These are phyloP conservation scores for Sebastes schlegelii DNA, from an alignment of 2,113 vertebrate genomes.

Conservation along the genomic window DNA sequence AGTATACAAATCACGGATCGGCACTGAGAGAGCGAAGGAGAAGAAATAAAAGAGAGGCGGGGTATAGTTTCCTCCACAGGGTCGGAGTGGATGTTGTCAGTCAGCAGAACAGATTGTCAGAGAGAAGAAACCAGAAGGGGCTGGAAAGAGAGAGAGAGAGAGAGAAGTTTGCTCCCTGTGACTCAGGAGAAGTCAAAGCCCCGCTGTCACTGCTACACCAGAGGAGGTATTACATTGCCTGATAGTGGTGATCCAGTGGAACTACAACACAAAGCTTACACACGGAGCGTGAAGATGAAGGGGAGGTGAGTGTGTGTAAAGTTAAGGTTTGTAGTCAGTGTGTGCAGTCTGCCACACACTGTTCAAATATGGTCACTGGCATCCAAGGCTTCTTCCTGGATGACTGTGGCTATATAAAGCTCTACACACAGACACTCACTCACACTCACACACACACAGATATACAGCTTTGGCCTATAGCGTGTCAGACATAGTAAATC, in stretches of 20 bases:
- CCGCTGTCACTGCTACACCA: conserved; percentile 46
- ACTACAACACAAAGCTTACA: conserved; percentile 59
- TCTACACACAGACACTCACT: conserved; percentile 29
- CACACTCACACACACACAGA: conserved; percentile 22
- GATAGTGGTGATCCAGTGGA: conserved; percentile 67
- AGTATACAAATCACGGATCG: conserved; percentile 29
- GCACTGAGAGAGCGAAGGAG: background rate
- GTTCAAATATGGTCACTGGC: conserved; percentile 82
- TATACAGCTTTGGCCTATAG: conserved; percentile 34
- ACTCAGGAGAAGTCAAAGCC: conserved; percentile 58
- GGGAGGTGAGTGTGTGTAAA: conserved; percentile 56
- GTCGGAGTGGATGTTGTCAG: conserved; percentile 68
- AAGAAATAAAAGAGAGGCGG: conserved; percentile 19
- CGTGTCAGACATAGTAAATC: conserved; percentile 60
- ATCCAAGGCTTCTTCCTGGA: conserved; percentile 78
- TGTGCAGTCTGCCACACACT: conserved; percentile 56
- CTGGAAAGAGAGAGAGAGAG: conserved; percentile 77
- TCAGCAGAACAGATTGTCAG: conserved; percentile 62
- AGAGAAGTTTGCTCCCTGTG: conserved; percentile 61
- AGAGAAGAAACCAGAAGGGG: conserved; percentile 71
- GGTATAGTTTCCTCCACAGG: conserved; percentile 52
- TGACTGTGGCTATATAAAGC: conserved; percentile 81
- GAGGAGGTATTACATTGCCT: conserved; percentile 68
- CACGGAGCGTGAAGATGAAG: conserved; percentile 29
- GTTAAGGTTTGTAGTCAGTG: conserved; percentile 52